Evolutionary conservation across 2,888 invertebrate species (phyloP).

Genomic region (Myopa tessellatipennis): DNA sequence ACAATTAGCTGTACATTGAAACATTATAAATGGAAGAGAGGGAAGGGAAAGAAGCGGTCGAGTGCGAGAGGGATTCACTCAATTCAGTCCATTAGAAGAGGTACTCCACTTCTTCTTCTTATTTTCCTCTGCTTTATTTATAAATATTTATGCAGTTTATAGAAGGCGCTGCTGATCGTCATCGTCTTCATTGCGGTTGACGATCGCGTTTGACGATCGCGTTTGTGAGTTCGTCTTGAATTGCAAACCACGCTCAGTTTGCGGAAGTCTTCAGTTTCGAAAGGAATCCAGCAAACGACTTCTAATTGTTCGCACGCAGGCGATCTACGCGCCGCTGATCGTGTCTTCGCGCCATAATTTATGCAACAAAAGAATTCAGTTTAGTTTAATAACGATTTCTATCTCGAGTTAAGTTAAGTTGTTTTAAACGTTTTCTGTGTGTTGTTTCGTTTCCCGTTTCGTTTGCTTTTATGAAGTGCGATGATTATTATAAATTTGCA

Average conservation of each 20-base stretch:
- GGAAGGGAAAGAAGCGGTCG: too few relatives aligned
- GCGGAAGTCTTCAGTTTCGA: conserved; percentile 49
- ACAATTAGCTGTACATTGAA: conserved; percentile 65
- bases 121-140: conserved; percentile 5
- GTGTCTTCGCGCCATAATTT: conserved; percentile 38
- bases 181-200: conserved; percentile 40
- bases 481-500: conserved; percentile 35
- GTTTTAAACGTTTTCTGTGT: conserved; percentile 16
- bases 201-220: conserved; percentile 40
- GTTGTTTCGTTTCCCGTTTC: not conserved
- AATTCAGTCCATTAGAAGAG: not conserved
- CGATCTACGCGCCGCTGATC: conserved; percentile 36
- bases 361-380: conserved; percentile 40
- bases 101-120: too few relatives aligned
- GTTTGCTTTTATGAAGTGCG: conserved; percentile 34
- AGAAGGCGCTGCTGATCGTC: conserved; percentile 24
- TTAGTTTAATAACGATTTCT: conserved; percentile 29
- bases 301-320: conserved; percentile 38
- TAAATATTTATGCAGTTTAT: conserved; percentile 30
- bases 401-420: conserved; percentile 6
- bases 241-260: conserved; percentile 35
- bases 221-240: conserved; percentile 31
- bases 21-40: conserved; percentile 48
- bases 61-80: not conserved
- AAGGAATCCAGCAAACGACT: conserved; percentile 8